Evolutionary conservation across 1,140 invertebrate genomes (phyloP).

Genomic region (Lasioglossum baleicum): DNA sequence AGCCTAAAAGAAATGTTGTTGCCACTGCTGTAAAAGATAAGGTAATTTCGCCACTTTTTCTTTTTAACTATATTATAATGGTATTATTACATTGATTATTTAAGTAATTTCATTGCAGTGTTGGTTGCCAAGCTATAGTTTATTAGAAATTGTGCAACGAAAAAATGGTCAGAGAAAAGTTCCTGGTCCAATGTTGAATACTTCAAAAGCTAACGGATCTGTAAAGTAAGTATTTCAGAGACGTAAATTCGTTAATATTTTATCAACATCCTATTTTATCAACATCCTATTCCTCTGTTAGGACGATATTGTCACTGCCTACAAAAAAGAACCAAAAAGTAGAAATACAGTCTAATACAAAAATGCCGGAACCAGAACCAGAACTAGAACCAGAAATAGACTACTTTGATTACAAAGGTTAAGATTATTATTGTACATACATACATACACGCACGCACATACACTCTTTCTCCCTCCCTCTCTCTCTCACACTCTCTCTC

Average conservation of each 20-base stretch:
- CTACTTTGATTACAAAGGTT: slow-evolving; percentile 68
- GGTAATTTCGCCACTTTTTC: slow-evolving; percentile 73
- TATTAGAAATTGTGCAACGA: slow-evolving; percentile 88
- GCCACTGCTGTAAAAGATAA: slow-evolving; percentile 92
- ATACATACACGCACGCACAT: too few species aligned
- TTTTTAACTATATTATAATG: not conserved
- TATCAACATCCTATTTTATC: slow-evolving; percentile 19
- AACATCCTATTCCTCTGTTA: slow-evolving; percentile 55
- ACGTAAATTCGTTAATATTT: not conserved
- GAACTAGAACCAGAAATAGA: slow-evolving; percentile 68
- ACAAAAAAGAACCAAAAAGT: slow-evolving; percentile 64
- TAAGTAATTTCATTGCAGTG: slow-evolving; percentile 80
- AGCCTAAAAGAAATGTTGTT: slow-evolving; percentile 96
- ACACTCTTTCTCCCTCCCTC: too few species aligned
- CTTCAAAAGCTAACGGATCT: slow-evolving; percentile 61
- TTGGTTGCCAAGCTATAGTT: slow-evolving; percentile 91
- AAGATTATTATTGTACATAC: slow-evolving; percentile 22
- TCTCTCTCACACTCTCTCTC: too few species aligned
- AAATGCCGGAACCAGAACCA: slow-evolving; percentile 11
- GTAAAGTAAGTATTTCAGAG: slow-evolving; percentile 59
- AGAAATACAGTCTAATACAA: slow-evolving; percentile 53
- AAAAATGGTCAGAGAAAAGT: slow-evolving; percentile 89
- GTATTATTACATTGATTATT: not conserved
- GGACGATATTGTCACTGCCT: slow-evolving; percentile 70
- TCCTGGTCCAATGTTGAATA: slow-evolving; percentile 84